These are phyloP conservation scores for Drosophila nannoptera DNA, from an alignment of 1,140 invertebrate species.

Conservation along the genomic window DNA sequence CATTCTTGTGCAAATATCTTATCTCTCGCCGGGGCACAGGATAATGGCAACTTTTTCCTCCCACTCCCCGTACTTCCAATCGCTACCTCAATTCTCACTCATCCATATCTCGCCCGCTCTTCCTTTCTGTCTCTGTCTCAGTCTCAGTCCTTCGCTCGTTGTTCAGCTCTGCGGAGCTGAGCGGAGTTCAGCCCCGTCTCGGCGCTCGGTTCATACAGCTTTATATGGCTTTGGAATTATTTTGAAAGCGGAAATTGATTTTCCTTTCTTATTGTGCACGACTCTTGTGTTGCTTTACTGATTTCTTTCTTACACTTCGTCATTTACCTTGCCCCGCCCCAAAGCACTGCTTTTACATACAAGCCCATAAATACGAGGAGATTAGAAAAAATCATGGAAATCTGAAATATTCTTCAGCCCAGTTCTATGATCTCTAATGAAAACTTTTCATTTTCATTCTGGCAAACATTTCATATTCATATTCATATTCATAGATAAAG, in stretches of 20 bases:
- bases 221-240: constrained; percentile 77
- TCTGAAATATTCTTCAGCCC: too few relatives aligned
- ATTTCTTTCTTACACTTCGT: constrained; percentile 43
- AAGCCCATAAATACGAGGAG: constrained; percentile 2
- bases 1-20: constrained; percentile 78
- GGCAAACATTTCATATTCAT: too few relatives aligned
- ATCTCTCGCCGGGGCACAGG: constrained; percentile 61
- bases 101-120: not conserved
- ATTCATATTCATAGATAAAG: too few relatives aligned
- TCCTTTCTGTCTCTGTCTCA: not conserved
- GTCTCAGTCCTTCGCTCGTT: constrained; percentile 22
- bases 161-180: constrained; percentile 47
- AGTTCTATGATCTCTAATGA: too few relatives aligned
- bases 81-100: not conserved
- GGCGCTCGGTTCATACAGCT: constrained; percentile 43
- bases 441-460: too few relatives aligned
- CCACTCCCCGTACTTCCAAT: constrained; percentile 15
- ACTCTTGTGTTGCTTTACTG: constrained; percentile 54
- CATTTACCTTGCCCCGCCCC: constrained; percentile 9
- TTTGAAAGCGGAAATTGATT: constrained; percentile 77
- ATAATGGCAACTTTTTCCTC: constrained; percentile 72
- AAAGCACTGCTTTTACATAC: constrained; percentile 28
- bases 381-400: too few relatives aligned
- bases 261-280: constrained; percentile 72
- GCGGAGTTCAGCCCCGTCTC: constrained; percentile 53